phyloP scores from a whole-genome alignment of 2,113 vertebrate species.

The Dryoscopus gambensis region DNA sequence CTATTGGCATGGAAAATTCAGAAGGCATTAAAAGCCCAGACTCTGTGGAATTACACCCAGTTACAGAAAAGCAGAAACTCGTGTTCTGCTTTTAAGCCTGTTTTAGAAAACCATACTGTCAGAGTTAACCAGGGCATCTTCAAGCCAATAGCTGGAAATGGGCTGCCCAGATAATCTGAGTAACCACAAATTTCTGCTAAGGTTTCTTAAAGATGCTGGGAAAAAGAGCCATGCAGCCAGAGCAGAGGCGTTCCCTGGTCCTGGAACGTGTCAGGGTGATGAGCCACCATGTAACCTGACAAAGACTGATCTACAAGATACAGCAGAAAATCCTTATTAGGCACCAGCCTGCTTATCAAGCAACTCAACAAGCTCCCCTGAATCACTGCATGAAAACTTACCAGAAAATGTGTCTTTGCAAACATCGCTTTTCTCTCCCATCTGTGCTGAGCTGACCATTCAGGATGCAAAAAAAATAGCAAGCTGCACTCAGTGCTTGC shows the following conservation, averaged over 20 bases:
- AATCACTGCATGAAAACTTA: background rate
- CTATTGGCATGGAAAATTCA: background rate
- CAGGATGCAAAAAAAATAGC: background rate
- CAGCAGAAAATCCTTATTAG: slow-evolving; percentile 1
- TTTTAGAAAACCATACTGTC: background rate
- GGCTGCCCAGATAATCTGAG: background rate
- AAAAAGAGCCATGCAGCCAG: background rate
- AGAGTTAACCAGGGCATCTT: background rate
- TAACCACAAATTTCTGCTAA: background rate
- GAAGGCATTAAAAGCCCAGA: background rate
- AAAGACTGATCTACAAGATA: background rate
- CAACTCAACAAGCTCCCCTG: background rate
- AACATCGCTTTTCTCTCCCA: background rate
- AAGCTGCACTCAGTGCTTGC: background rate
- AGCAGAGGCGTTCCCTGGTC: background rate
- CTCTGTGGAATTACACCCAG: background rate
- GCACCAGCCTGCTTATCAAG: background rate
- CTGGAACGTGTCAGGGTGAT: background rate
- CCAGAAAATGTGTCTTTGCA: background rate
- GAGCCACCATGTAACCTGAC: background rate
- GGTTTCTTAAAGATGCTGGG: background rate
- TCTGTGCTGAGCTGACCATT: background rate
- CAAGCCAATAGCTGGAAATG: background rate
- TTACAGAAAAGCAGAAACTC: background rate
- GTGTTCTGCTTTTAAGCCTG: background rate